Base-by-base conservation (phyloP, 1,140 invertebrate species). In the Sesamia nonagrioides region DNA sequence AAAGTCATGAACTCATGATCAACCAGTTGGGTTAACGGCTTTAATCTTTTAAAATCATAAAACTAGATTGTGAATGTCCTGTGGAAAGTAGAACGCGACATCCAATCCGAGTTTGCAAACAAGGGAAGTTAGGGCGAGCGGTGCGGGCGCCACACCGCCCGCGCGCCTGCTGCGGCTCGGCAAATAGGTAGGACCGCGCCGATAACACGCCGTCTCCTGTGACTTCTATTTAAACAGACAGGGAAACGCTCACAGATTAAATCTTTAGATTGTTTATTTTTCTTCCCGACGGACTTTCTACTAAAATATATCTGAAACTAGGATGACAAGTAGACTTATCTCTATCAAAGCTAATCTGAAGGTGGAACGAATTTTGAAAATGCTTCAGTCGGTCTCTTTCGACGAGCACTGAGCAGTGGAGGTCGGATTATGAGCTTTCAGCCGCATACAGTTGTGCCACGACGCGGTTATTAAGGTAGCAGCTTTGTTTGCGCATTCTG, bases 61-160 rank as follows among this genome's bases (percentile, higher is more conserved):
- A 94, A 95, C 84, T 92, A 91, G 87, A 92, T 93, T 92, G 89
- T 89, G 89, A 86, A 91, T 90, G 86, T 93, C 89, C 88, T 86
- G 80, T 86, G 86, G 90, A 94, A 94, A 95, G 91, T 94, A 90
- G 92, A 91, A 89, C 92, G 89, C 89, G 87, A 88, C 88, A 93
- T 93, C 89, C 91, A 95, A 95, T 95, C 91, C 86, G 85, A 94
- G 92, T 95, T 94, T 91, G 90, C 93, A 95, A 95, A 95, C 92
- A 94, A 93, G 92, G 88, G 91, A 93, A 93, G 93, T 94, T 92
- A 90, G 82, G 85, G 85, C 83, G 84, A 74, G 82, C 80, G 84
- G 82, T 83, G 86, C 85, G 87, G 85, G 63, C 75, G 60, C 48
- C 42, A 52, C 75, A 48, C 48, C 42, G 37, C 71, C 48, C 42